Evolutionary conservation across 1,140 invertebrate genomes (phyloP).

Genomic region (Lerema accius): DNA sequence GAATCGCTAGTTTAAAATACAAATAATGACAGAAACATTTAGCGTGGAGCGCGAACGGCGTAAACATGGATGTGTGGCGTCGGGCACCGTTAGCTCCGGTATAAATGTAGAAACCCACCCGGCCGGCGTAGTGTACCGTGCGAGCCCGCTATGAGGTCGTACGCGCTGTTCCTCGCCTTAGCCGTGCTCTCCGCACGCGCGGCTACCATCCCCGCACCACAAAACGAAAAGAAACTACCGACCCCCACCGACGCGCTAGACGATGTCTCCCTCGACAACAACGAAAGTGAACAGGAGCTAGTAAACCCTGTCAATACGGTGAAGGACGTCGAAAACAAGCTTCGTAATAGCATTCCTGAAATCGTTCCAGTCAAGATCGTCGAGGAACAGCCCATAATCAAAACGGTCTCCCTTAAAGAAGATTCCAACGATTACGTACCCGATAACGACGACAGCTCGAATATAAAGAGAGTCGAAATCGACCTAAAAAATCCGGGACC

Average conservation of each 20-base stretch:
- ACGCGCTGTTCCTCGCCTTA: slow-evolving; percentile 54
- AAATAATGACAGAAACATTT: slow-evolving; percentile 74
- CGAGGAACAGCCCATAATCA: slow-evolving; percentile 46
- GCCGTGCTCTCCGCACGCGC: slow-evolving; percentile 55
- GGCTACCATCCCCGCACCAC: slow-evolving; percentile 49
- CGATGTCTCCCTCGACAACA: slow-evolving; percentile 52
- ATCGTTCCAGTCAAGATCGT: slow-evolving; percentile 58
- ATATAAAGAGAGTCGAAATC: slow-evolving; percentile 51
- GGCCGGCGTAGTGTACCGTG: slow-evolving; percentile 51
- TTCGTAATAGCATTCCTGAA: slow-evolving; percentile 41
- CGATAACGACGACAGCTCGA: slow-evolving; percentile 41
- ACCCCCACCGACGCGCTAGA: slow-evolving; percentile 38
- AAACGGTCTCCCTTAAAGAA: slow-evolving; percentile 45
- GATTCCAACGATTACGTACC: slow-evolving; percentile 57
- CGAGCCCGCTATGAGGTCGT: slow-evolving; percentile 58
- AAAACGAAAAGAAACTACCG: slow-evolving; percentile 45
- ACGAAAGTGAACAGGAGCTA: slow-evolving; percentile 47
- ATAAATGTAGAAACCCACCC: slow-evolving; percentile 57
- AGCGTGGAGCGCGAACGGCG: slow-evolving; percentile 41
- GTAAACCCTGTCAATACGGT: slow-evolving; percentile 43
- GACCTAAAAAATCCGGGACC: slow-evolving; percentile 66
- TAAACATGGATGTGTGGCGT: slow-evolving; percentile 30
- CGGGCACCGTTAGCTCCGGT: slow-evolving; percentile 64
- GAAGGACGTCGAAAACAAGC: slow-evolving; percentile 56
- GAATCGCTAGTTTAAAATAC: slow-evolving; percentile 50